Conservation (phyloP, 2,888 invertebrate species). For the Nymphalis c-album region DNA sequence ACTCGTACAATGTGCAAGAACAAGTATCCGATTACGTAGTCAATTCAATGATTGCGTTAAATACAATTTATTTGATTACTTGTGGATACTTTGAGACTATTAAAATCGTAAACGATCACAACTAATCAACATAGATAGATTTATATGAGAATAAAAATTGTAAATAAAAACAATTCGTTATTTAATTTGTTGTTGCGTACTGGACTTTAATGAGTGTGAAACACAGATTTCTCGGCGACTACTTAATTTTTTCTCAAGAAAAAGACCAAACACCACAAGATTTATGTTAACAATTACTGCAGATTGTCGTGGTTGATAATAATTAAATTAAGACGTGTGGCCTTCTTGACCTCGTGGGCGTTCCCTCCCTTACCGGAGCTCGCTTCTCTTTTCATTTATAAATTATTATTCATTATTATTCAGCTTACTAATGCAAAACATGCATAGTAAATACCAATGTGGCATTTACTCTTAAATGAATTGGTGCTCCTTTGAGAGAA, state of each 20-base stretch:
- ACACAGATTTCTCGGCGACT: conserved; percentile 20
- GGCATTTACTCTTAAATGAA: conserved; percentile 36
- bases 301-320: conserved; percentile 72
- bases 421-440: conserved; percentile 32
- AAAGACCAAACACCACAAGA: conserved; percentile 46
- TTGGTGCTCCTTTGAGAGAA: conserved; percentile 28
- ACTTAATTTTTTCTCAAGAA: conserved; percentile 32
- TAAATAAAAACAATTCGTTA: background rate
- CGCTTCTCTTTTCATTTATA: conserved; percentile 25
- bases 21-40: background rate
- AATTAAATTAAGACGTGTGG: conserved; percentile 68
- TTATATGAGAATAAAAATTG: conserved; percentile 14
- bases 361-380: conserved; percentile 35
- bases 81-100: conserved; percentile 13
- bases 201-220: conserved; percentile 28
- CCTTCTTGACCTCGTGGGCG: conserved; percentile 56
- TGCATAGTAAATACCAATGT: conserved; percentile 35
- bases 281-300: conserved; percentile 63
- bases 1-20: background rate
- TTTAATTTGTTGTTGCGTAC: conserved; percentile 21
- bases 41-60: background rate
- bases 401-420: conserved; percentile 24
- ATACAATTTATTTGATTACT: conserved; percentile 5
- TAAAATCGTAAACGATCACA: conserved; percentile 14
- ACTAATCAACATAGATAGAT: conserved; percentile 9